These are phyloP conservation scores for Hyposoter didymator DNA, from an alignment of 2,888 invertebrate species.

Conservation along the genomic window DNA sequence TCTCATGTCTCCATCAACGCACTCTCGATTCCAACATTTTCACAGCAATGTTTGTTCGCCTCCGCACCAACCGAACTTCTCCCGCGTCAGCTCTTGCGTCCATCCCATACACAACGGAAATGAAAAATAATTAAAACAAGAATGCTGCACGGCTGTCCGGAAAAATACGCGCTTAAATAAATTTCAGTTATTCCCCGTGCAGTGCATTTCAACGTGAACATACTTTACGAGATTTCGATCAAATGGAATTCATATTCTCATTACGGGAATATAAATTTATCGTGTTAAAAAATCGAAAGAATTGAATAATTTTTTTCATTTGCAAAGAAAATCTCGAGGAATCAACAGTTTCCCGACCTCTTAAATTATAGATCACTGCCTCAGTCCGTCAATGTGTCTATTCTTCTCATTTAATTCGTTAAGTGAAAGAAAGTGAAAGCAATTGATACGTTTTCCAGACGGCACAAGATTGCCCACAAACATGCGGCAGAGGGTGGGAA, in stretches of 20 bases:
- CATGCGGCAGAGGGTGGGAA: conserved; percentile 85
- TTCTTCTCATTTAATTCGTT: neutral
- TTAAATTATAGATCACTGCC: neutral
- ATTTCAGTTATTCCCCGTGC: neutral
- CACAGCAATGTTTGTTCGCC: conserved; percentile 38
- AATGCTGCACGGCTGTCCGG: neutral
- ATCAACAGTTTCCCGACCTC: neutral
- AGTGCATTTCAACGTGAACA: neutral
- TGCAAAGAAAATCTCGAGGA: too few relatives aligned
- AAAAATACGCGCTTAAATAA: conserved; percentile 5
- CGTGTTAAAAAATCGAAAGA: too few relatives aligned
- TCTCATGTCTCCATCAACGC: conserved; percentile 46
- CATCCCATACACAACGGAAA: neutral
- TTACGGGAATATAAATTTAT: neutral
- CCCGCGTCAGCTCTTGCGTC: conserved; percentile 4
- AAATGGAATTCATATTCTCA: neutral
- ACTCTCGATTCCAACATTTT: conserved; percentile 48
- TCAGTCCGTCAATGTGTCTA: neutral
- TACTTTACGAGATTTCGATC: neutral
- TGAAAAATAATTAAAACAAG: conserved; percentile 11
- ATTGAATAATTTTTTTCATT: too few relatives aligned
- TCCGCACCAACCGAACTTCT: neutral
- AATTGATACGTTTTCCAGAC: conserved; percentile 79
- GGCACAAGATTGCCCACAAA: conserved; percentile 85
- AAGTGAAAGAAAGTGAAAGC: too few relatives aligned